phyloP scores from a whole-genome alignment of 2,113 vertebrate genomes.

The Dicaeum eximium region DNA sequence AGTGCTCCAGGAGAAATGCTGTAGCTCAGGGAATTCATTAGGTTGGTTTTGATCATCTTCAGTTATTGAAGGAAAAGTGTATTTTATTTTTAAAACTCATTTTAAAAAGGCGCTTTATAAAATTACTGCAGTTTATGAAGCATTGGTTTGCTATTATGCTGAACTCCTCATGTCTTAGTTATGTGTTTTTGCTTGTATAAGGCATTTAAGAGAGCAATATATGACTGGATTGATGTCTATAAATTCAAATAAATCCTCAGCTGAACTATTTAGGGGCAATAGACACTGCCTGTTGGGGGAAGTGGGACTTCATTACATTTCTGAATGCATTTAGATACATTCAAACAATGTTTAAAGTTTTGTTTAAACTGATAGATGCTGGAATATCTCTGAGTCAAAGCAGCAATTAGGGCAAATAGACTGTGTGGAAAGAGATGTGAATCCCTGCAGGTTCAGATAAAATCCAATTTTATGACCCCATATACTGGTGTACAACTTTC shows the following conservation, averaged over 20 bases:
- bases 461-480: slow-evolving; percentile 21
- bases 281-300: slow-evolving; percentile 9
- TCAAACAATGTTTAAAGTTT: slow-evolving; percentile 44
- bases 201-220: slow-evolving; percentile 45
- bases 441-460: slow-evolving; percentile 10
- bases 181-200: slow-evolving; percentile 54
- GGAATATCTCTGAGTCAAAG: not conserved
- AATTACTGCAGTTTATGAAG: not conserved
- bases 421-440: not conserved
- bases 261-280: slow-evolving; percentile 41
- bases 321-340: slow-evolving; percentile 31
- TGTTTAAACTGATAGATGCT: slow-evolving; percentile 54
- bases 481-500: not conserved
- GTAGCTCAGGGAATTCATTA: not conserved
- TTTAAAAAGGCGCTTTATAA: not conserved
- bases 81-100: not conserved
- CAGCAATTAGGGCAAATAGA: slow-evolving; percentile 37
- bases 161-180: slow-evolving; percentile 15
- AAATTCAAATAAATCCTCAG: slow-evolving; percentile 61
- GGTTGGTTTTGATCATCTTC: not conserved
- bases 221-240: slow-evolving; percentile 33
- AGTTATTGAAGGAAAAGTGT: not conserved
- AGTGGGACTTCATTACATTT: slow-evolving; percentile 33
- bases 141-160: slow-evolving; percentile 3
- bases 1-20: not conserved